Evolutionary conservation across 2,888 invertebrate genomes (phyloP).

Genomic region (Ypsolopha scabrella): DNA sequence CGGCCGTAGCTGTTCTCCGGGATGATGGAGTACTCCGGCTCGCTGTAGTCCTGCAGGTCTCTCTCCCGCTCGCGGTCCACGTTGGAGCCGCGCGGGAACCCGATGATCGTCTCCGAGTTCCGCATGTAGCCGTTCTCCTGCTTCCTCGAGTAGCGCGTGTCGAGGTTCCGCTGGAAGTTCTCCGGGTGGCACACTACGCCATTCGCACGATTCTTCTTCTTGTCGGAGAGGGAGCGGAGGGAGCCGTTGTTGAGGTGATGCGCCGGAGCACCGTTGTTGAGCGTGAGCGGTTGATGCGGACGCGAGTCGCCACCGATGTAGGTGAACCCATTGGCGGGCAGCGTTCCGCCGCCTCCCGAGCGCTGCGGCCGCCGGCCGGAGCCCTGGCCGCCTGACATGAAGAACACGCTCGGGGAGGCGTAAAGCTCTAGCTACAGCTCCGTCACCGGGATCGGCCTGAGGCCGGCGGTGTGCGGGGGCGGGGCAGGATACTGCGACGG

Average conservation of each 20-base stretch:
- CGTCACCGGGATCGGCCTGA: conserved; percentile 85
- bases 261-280: conserved; percentile 64
- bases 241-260: conserved; percentile 65
- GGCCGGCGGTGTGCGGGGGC: conserved; percentile 61
- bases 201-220: conserved; percentile 52
- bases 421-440: conserved; percentile 97
- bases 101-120: conserved; percentile 54
- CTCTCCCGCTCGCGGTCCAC: conserved; percentile 36
- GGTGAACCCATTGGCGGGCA: conserved; percentile 81
- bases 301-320: conserved; percentile 78
- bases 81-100: conserved; percentile 33
- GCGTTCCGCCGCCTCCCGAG: conserved; percentile 72
- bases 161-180: conserved; percentile 63
- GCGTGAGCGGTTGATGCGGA: conserved; percentile 57
- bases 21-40: conserved; percentile 66
- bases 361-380: conserved; percentile 60
- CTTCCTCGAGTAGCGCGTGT: conserved; percentile 60
- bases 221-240: conserved; percentile 58
- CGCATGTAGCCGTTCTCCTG: conserved; percentile 65
- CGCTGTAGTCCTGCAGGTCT: conserved; percentile 46
- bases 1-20: conserved; percentile 48
- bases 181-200: conserved; percentile 59
- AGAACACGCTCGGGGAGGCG: conserved; percentile 88
- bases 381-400: conserved; percentile 75
- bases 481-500: conserved; percentile 65